Base-by-base conservation (phyloP, 1,140 invertebrate species). In the Metopolophium dirhodum region DNA sequence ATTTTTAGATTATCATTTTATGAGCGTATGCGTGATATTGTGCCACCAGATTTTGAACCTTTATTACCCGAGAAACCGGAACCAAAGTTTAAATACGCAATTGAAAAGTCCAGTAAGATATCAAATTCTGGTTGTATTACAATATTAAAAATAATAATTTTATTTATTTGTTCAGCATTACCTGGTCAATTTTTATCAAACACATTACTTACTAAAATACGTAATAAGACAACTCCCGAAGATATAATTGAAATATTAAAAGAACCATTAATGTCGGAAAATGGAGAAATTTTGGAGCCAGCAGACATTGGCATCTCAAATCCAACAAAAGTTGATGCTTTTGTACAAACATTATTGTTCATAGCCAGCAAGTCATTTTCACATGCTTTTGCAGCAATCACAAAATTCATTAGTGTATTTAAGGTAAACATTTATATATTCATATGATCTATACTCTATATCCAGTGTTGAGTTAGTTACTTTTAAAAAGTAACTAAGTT, bases 291-390 rank as follows among this genome's bases (percentile, higher is more conserved):
- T 45, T 47, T 94, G 1, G 90, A 94, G n/a, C 93, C 93, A 47
- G 91, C 82, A 18, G 91, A 93, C 7, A 57, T 51, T 57, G 86
- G 94, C 6, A 96, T 96, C 41, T 97, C 97, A 94, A 99, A 99
- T 96, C 98, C 98, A 0, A 95, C 99, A 54, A 99, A 99, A 95
- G 99, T 99, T 86, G 98, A 99, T 95, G 98, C 99, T 0, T 99
- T 99, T 95, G 98, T 99, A 14, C 98, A 99, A 94, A 99, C 98
- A 0, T 95, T 99, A 93, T 96, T 99, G 1, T 98, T 99, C 95
- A 95, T 99, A 82, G 99, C 98, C 41, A 98, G 97, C 6, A 99
- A 99, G 96, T 99, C 98, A 94, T 99, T 99, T 95, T 99, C 98
- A 94, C 99, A 99, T 95, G 98, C 98, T 94, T 99, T 99, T 95